Evolutionary conservation across 2,888 invertebrate species (phyloP).

Genomic region (Patella ulyssiponensis): DNA sequence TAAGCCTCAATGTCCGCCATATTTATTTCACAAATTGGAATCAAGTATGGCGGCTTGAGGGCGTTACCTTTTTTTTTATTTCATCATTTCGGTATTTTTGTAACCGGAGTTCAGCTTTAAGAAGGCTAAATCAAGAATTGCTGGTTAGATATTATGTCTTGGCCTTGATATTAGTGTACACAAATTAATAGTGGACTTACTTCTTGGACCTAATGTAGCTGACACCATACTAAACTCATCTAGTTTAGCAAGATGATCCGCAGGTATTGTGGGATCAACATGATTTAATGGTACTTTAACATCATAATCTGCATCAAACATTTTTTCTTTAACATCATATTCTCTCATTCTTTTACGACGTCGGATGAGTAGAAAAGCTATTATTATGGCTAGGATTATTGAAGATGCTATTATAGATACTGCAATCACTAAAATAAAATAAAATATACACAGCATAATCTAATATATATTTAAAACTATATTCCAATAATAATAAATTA

Average conservation of each 20-base stretch:
- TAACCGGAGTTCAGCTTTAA: too few species aligned
- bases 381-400: conserved; percentile 51
- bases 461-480: too few species aligned
- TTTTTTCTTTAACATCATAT: conserved; percentile 45
- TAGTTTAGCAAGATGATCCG: conserved; percentile 58
- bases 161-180: too few species aligned
- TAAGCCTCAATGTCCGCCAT: too few species aligned
- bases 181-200: conserved; percentile 36
- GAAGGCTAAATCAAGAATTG: too few species aligned
- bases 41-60: too few species aligned
- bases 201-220: conserved; percentile 51
- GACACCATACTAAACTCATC: conserved; percentile 67
- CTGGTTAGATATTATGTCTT: too few species aligned
- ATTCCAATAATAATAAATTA: too few species aligned
- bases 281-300: conserved; percentile 52
- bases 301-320: conserved; percentile 48
- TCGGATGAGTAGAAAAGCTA: conserved; percentile 52
- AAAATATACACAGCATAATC: neutral
- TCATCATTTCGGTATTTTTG: too few species aligned
- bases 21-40: too few species aligned
- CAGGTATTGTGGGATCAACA: conserved; percentile 35
- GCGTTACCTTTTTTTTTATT: too few species aligned
- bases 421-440: conserved; percentile 50
- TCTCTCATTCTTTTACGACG: conserved; percentile 41
- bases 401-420: conserved; percentile 50